Evolutionary conservation across 2,888 invertebrate genomes (phyloP).

Genomic region (Cheilosia vernalis): DNA sequence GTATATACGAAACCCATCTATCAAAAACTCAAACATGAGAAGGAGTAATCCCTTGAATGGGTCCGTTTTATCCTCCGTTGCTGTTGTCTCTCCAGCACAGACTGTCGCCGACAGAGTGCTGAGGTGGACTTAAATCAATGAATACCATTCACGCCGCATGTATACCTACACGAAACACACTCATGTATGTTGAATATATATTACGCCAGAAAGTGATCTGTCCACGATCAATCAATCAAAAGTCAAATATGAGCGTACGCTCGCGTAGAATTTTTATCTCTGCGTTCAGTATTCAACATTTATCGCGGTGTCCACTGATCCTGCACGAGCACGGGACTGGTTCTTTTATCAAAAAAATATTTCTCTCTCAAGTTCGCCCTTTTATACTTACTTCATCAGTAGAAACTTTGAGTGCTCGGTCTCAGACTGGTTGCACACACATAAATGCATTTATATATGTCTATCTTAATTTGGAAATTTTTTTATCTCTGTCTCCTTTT

Average conservation of each 20-base stretch:
- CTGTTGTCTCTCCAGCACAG: not conserved
- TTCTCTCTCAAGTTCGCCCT: not conserved
- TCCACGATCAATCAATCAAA: conserved; percentile 72
- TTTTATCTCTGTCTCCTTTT: conserved; percentile 36
- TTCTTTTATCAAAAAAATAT: not conserved
- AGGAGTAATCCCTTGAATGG: not conserved
- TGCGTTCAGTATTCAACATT: conserved; percentile 48
- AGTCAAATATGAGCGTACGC: conserved; percentile 45
- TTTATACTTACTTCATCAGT: conserved; percentile 24
- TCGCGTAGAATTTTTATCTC: conserved; percentile 44
- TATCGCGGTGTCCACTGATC: conserved; percentile 48
- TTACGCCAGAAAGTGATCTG: conserved; percentile 68
- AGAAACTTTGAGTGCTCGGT: conserved; percentile 28
- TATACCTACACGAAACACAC: not conserved
- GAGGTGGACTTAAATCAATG: conserved; percentile 27
- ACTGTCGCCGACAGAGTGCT: conserved; percentile 12
- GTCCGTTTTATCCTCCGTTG: not conserved
- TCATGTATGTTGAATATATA: conserved; percentile 29
- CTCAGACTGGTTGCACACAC: conserved; percentile 7
- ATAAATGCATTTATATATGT: not conserved
- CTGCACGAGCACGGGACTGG: conserved; percentile 24
- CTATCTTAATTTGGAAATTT: conserved; percentile 56
- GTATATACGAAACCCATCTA: not conserved
- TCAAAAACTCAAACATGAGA: conserved; percentile 8
- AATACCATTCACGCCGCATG: not conserved